Evolutionary conservation across 2,113 vertebrate genomes (phyloP).

Genomic region (Sorex araneus): DNA sequence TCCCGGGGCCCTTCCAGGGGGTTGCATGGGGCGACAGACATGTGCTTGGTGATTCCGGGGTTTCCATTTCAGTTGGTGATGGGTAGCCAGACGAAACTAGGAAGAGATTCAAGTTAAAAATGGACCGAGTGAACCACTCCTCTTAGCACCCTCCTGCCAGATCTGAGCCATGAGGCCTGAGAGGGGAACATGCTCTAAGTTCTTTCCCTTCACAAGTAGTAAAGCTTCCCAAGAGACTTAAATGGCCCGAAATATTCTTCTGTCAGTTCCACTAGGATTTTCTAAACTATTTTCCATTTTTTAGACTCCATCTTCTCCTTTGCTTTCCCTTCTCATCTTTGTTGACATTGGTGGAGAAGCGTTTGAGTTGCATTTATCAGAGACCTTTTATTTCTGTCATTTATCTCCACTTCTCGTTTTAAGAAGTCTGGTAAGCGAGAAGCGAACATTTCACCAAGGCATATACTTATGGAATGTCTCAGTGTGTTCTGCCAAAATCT

Average conservation of each 20-base stretch:
- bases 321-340: constrained; percentile 6
- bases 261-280: background rate
- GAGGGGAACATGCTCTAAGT: background rate
- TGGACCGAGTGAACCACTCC: background rate
- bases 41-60: background rate
- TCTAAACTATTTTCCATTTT: constrained; percentile 18
- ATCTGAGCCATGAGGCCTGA: constrained; percentile 37
- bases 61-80: background rate
- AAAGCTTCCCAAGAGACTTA: constrained; percentile 34
- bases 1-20: background rate
- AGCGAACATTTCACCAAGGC: constrained; percentile 32
- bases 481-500: background rate
- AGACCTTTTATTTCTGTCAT: constrained; percentile 54
- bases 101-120: background rate
- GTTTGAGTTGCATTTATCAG: constrained; percentile 45
- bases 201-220: background rate
- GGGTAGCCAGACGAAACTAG: background rate
- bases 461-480: constrained; percentile 54
- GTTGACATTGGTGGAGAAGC: constrained; percentile 43
- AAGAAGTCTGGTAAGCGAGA: background rate
- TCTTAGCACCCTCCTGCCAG: background rate
- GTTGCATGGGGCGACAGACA: too few species aligned
- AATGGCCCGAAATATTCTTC: background rate
- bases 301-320: background rate
- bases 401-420: constrained; percentile 51